These are phyloP conservation scores for Sminthurides bifidus DNA, from an alignment of 1,140 invertebrate genomes.

Conservation along the genomic window DNA sequence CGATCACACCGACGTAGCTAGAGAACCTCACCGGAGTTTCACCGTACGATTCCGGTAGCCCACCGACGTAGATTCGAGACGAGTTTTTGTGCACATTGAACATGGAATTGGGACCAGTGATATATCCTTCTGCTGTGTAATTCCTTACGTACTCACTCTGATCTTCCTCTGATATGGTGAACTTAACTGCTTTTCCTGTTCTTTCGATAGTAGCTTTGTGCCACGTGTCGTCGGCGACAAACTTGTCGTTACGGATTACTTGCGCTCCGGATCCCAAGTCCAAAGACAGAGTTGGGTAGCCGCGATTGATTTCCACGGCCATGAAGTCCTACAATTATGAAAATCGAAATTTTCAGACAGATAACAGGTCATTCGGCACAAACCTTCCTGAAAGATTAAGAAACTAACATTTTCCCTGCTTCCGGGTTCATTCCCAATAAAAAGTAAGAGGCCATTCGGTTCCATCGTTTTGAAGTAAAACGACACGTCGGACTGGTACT, in stretches of 20 bases:
- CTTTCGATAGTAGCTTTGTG: conserved; percentile 79
- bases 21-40: conserved; percentile 54
- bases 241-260: conserved; percentile 58
- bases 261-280: conserved; percentile 77
- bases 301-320: conserved; percentile 77
- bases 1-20: conserved; percentile 77
- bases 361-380: too few species aligned
- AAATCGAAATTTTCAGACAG: conserved; percentile 15
- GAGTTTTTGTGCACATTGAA: conserved; percentile 74
- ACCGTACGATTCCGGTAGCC: conserved; percentile 54
- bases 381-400: not conserved
- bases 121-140: conserved; percentile 47
- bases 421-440: conserved; percentile 75
- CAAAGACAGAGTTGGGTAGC: conserved; percentile 70
- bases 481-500: conserved; percentile 73
- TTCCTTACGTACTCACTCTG: conserved; percentile 46
- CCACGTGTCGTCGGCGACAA: conserved; percentile 75
- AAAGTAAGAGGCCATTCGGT: conserved; percentile 69
- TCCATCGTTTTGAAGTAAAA: conserved; percentile 72
- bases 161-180: conserved; percentile 65
- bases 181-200: conserved; percentile 65
- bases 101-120: conserved; percentile 56
- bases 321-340: conserved; percentile 72
- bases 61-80: conserved; percentile 82
- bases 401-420: conserved; percentile 46